phyloP scores from a whole-genome alignment of 2,113 vertebrate species.

The Brachypteracias leptosomus region DNA sequence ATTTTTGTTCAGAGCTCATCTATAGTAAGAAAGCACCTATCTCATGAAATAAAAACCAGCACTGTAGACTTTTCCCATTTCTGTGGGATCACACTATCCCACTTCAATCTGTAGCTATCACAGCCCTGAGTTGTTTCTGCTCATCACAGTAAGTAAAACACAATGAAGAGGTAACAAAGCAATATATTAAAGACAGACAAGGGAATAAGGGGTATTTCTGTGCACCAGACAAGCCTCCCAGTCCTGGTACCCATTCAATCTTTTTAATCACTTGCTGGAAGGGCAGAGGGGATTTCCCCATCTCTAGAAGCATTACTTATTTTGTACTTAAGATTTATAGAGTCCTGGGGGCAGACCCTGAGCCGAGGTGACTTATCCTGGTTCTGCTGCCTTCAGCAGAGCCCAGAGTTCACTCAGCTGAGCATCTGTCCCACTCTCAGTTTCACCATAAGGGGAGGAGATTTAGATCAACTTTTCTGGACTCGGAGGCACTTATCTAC shows the following conservation, averaged over 20 bases:
- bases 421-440: not conserved
- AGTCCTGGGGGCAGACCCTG: not conserved
- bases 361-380: not conserved
- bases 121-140: not conserved
- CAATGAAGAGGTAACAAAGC: not conserved
- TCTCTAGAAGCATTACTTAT: not conserved
- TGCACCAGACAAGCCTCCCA: not conserved
- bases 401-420: not conserved
- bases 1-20: not conserved
- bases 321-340: not conserved
- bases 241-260: not conserved
- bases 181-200: not conserved
- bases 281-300: not conserved
- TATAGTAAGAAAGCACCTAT: not conserved
- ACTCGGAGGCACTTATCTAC: not conserved
- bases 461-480: not conserved
- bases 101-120: not conserved
- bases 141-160: not conserved
- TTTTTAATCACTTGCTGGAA: not conserved
- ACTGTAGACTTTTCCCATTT: not conserved
- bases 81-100: not conserved
- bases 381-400: not conserved
- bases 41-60: not conserved
- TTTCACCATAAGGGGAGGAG: constrained; percentile 10
- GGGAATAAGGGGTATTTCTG: not conserved